Base-by-base conservation (phyloP, 2,113 vertebrate genomes). In the Lepidothrix coronata region DNA sequence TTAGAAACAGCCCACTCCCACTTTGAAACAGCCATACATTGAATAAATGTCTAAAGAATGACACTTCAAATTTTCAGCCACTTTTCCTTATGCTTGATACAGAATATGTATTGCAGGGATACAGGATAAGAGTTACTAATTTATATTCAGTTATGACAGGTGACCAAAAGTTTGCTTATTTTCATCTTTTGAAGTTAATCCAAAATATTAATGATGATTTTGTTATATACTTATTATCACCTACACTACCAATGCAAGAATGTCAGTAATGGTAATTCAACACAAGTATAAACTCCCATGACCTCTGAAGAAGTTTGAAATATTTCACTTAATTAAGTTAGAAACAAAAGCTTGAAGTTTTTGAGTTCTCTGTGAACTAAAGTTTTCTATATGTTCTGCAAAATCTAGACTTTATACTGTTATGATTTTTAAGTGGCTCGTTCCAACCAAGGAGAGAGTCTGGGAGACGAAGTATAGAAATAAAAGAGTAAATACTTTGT, bases 371-470 rank as follows among this genome's bases (percentile, higher is more conserved):
- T 68, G 11, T 41, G 51, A 81, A 41, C 16, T 39, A 12, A 58
- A 81, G 9, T 31, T 75, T 74, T 41, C 51, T 59, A 12, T 78
- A 54, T 58, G 5, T 80, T 86, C 35, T 58, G 43, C 31, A 59
- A 85, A 68, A 55, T 46, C 37, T 57, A n/a, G 24, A 58, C 24
- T 63, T 51, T 9, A 63, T 46, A n/a, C 24, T 24, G 1, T 19
- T 44, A 44, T 0, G 11, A 43, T 33, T 46, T 20, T 2, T 17
- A 78, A n/a, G 8, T 24, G 17, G 9, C 11, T 46, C 11, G 5
- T 37, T 16, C 7, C n/a, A 65, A 12, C 22, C 11, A 5, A 37
- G 55, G 28, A 70, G 39, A 76, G 9, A 35, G 6, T 17, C 12
- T 55, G 28, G 19, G 31, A 55, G 10, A 4, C 28, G 82, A 74